phyloP scores from a whole-genome alignment of 2,888 invertebrate species.

The Theodoxus fluviatilis region DNA sequence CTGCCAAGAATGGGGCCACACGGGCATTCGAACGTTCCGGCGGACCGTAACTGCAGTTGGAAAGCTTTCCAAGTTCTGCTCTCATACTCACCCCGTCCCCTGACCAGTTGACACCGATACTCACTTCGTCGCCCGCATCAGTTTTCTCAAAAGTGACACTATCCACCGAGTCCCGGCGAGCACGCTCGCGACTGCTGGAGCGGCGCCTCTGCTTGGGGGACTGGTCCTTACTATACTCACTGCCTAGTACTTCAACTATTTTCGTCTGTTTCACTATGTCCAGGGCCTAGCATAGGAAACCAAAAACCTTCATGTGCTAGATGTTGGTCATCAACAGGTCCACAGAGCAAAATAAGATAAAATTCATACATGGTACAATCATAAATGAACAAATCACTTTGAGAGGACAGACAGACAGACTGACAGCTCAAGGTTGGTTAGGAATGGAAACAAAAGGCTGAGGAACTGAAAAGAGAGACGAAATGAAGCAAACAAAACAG shows the following conservation, averaged over 20 bases:
- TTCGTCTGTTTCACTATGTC: constrained; percentile 93
- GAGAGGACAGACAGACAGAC: too few relatives aligned
- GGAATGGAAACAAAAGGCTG: too few relatives aligned
- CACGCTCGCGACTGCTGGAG: constrained; percentile 70
- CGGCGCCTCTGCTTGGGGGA: constrained; percentile 54
- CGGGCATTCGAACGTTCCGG: too few relatives aligned
- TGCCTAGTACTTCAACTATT: constrained; percentile 77
- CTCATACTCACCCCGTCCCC: constrained; percentile 60
- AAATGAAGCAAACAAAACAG: too few relatives aligned
- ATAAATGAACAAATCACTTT: too few relatives aligned
- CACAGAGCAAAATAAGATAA: too few relatives aligned
- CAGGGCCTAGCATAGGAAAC: constrained; percentile 76
- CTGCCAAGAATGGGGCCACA: too few relatives aligned
- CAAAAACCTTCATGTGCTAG: constrained; percentile 30
- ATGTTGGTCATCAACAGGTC: not conserved
- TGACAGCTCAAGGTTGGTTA: too few relatives aligned
- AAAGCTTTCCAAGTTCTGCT: constrained; percentile 27
- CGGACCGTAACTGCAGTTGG: too few relatives aligned
- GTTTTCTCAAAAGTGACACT: constrained; percentile 73
- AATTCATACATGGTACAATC: too few relatives aligned
- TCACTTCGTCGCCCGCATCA: constrained; percentile 77
- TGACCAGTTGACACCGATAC: constrained; percentile 65
- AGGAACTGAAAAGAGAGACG: too few relatives aligned
- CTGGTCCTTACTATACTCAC: constrained; percentile 64
- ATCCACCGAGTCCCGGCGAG: constrained; percentile 71